Percentiles rank a stretch among this genome's conserved stretches.
These are phyloP conservation scores for Paedocypris micromegethes DNA, from an alignment of 2,797 vertebrate genomes.

Conservation along the genomic window DNA sequence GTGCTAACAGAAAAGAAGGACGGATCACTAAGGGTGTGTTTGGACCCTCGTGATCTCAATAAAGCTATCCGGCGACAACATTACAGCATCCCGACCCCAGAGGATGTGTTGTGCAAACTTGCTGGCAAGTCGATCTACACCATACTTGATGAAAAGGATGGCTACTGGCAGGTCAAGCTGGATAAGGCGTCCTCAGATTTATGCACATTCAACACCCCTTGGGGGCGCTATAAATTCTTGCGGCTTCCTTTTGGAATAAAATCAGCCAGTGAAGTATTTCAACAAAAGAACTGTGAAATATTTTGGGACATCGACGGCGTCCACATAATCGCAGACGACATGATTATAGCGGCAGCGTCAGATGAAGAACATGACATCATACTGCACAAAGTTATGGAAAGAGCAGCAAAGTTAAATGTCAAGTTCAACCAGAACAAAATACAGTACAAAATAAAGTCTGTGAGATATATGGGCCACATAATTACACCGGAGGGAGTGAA, in stretches of 20 bases:
- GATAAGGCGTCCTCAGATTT: conserved; percentile 34
- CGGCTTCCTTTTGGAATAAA: conserved; percentile 45
- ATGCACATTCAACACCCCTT: conserved; percentile 36
- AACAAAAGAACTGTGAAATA: conserved; percentile 48
- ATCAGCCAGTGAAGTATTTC: conserved; percentile 42
- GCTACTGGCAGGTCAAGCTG: conserved; percentile 49
- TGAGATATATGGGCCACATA: conserved; percentile 37
- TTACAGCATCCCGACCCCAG: conserved; percentile 33
- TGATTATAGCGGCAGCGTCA: conserved; percentile 32
- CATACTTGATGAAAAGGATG: conserved; percentile 43
- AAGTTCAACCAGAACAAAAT: conserved; percentile 28
- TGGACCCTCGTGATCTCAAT: conserved; percentile 30
- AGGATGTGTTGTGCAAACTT: conserved; percentile 43
- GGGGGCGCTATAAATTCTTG: conserved; percentile 32
- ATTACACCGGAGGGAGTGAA: conserved; percentile 28
- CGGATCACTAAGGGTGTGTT: conserved; percentile 12
- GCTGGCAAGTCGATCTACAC: conserved; percentile 33
- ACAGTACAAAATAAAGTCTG: conserved; percentile 18
- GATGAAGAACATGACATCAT: conserved; percentile 24
- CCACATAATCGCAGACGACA: conserved; percentile 43
- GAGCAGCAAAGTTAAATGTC: conserved; percentile 17
- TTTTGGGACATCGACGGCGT: conserved; percentile 35
- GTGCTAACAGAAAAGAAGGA: conserved; percentile 21
- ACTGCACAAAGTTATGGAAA: conserved; percentile 35
- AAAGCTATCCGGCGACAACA: conserved; percentile 28